Base-by-base conservation (phyloP, 1,140 invertebrate species). In the Scylla paramamosain region DNA sequence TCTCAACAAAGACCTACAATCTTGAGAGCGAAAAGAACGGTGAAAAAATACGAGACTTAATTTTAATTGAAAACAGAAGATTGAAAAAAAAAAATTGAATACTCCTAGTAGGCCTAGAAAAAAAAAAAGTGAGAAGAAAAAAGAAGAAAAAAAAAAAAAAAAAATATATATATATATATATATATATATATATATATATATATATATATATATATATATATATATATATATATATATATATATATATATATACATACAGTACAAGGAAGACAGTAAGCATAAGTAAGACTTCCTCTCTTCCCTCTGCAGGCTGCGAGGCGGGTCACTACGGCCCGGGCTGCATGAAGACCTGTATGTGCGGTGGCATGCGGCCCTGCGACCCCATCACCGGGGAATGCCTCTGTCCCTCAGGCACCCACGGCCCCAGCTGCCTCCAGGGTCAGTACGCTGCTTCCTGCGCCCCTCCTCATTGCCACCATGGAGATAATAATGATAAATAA, bases 321-420 rank as follows among this genome's bases (percentile, higher is more conserved):
- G 97, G 97, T 39, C 96, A 96, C 20, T 98, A 97, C 96, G 97
- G 92, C 91, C 97, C 98, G 84, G 97, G 98, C 84, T 99, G 99
- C 96, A 97, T 97, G 31, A 98, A 99, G 96, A 97, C 97, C 86
- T 99, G 99, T 96, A 97, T 97, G 52, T 99, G 99, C 97, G 97
- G 97, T 99, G 97, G 97, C 99, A 97, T 98, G 98, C 92, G 98
- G 98, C 25, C 97, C 97, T 99, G 99, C 97, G 97, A 99, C 97
- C 98, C 98, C 96, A 97, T 99, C n/a, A 98, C 98, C 48, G 99
- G 99, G 25, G 98, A 98, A 96, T 99, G 99, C 96, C 97, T 97
- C 52, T 99, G 98, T 96, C 97, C 97, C 8, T 97, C 98, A 16
- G 98, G 98, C 39, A 98, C 98, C 96, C 98, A 97, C 52, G 98